Base-by-base conservation (phyloP, 1,140 invertebrate genomes). In the Periplaneta americana region DNA sequence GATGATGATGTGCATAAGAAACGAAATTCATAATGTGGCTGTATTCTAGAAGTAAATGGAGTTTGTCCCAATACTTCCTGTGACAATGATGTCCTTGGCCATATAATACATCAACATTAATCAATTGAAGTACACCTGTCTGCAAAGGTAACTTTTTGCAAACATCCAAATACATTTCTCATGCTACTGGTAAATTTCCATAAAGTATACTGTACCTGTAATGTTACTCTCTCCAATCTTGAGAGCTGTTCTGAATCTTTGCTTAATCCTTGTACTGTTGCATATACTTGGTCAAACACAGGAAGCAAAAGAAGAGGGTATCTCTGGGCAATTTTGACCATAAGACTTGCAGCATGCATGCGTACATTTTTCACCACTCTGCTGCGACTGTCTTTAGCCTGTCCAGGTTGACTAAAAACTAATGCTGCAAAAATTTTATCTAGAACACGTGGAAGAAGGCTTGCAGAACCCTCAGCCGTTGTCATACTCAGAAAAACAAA, bases 401-500 rank as follows among this genome's bases (percentile, higher is more conserved):
- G 90, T 8, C 91, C 91, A 11, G 91, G 91, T 1, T 91, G 90
- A 74, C 92, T 92, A 85, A 95, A 95, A 0, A 96, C 92, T 4
- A 97, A 88, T 6, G 95, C 93, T 9, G 93, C 91, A 87, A 98
- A 98, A 83, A 97, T 96, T 88, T 97, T 97, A 80, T 97, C 93
- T 28, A 98, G 86, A 8, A 98, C 95, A 34, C 92, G 91, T 0
- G 94, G 94, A 75, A 98, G 85, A 78, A 83, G 82, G 80, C 18
- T 81, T 9, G 76, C 77, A 84, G n/a, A 83, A 37, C 84, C 83
- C 34, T 95, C 94, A 83, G 95, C 94, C 28, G 94, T 94, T 1
- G 95, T 94, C 92, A 94, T 96, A 84, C 94, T 96, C 28, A 98
- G 89, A 87, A 97, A 98, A 15, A 97, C 94, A 86, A 98, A 97